Evolutionary conservation across 2,888 invertebrate species (phyloP).

Genomic region (Acleris cristana): DNA sequence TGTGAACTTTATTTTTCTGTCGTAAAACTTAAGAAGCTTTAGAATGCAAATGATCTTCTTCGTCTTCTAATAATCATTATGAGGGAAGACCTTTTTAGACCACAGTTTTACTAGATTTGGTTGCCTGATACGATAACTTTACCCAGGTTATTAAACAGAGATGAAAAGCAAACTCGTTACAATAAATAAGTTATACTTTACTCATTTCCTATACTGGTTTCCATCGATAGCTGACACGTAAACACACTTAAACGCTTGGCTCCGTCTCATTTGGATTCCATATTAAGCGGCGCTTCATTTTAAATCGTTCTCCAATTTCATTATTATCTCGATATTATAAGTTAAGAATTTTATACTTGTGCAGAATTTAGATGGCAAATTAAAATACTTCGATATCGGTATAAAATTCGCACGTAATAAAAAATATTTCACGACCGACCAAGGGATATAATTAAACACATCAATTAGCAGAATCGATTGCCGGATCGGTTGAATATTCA

Average conservation of each 20-base stretch:
- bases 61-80: no score
- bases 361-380: conserved; percentile 17
- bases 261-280: conserved; percentile 55
- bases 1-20: no score
- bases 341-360: conserved; percentile 19
- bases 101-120: not conserved
- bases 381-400: conserved; percentile 12
- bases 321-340: conserved; percentile 41
- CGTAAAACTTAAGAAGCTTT: no score
- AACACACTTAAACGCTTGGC: conserved; percentile 61
- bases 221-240: conserved; percentile 56
- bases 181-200: conserved; percentile 50
- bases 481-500: conserved; percentile 9
- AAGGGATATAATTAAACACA: conserved; percentile 17
- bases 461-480: conserved; percentile 26
- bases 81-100: no score
- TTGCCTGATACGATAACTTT: not conserved
- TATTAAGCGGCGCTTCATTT: conserved; percentile 54
- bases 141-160: not conserved
- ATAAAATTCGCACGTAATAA: conserved; percentile 19
- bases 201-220: conserved; percentile 48
- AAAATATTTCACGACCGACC: conserved; percentile 11
- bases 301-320: conserved; percentile 56
- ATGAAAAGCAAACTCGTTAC: conserved; percentile 31
- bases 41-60: no score